Percentiles rank a stretch among this genome's conserved stretches.
These are phyloP conservation scores for Fistularia tabacaria DNA, from an alignment of 2,797 vertebrate species.

Conservation along the genomic window DNA sequence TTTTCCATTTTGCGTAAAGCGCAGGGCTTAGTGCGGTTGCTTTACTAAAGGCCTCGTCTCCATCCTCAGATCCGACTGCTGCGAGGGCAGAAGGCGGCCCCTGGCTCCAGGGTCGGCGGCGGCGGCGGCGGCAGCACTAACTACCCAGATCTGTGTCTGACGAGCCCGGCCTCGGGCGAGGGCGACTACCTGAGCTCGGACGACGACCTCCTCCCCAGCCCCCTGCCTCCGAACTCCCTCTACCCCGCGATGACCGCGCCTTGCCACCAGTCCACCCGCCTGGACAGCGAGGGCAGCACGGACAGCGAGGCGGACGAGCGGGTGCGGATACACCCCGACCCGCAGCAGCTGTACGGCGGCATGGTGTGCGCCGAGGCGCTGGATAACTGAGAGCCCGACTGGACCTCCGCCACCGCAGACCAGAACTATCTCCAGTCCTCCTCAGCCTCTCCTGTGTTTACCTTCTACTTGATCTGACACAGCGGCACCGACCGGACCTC, in stretches of 20 bases:
- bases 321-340: conserved; percentile 65
- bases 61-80: conserved; percentile 80
- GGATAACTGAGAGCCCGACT: conserved; percentile 69
- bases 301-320: conserved; percentile 86
- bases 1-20: too few species aligned
- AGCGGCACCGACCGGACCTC: conserved; percentile 30
- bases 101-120: conserved; percentile 65
- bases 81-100: conserved; percentile 79
- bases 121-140: conserved; percentile 54
- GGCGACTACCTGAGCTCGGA: conserved; percentile 93
- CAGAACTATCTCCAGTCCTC: conserved; percentile 26
- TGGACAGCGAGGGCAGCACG: conserved; percentile 88
- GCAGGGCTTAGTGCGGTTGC: not conserved
- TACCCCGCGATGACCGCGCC: conserved; percentile 76
- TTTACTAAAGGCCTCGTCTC: not conserved
- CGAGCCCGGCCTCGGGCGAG: conserved; percentile 80
- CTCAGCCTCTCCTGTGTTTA: conserved; percentile 40
- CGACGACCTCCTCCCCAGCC: conserved; percentile 86
- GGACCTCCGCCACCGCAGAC: conserved; percentile 5
- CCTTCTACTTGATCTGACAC: conserved; percentile 26
- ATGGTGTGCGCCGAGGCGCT: conserved; percentile 75
- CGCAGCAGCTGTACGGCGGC: conserved; percentile 70
- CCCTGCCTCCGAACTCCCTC: conserved; percentile 79
- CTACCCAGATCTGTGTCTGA: conserved; percentile 83
- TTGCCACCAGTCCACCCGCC: conserved; percentile 73